These are phyloP conservation scores for Acrossocheilus fasciatus DNA, from an alignment of 2,797 vertebrate genomes.

Conservation along the genomic window DNA sequence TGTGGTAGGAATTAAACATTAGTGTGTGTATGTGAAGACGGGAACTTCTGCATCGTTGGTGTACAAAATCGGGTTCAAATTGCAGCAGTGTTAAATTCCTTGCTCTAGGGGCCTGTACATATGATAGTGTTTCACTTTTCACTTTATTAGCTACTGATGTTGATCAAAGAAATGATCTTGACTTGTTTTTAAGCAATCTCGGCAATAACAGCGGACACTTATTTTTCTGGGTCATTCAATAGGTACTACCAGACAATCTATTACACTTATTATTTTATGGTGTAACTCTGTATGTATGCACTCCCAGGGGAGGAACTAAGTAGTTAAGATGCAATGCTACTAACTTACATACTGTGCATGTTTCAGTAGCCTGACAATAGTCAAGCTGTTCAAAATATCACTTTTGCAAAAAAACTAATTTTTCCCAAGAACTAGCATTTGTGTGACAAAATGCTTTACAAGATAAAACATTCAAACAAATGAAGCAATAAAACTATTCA, in stretches of 20 bases:
- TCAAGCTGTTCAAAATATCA: neutral
- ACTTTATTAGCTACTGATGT: slow-evolving; percentile 59
- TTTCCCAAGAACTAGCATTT: neutral
- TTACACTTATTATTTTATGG: neutral
- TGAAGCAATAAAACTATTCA: no score
- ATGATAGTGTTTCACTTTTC: slow-evolving; percentile 47
- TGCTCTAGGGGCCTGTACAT: slow-evolving; percentile 44
- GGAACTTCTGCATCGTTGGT: slow-evolving; percentile 38
- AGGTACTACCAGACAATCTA: neutral
- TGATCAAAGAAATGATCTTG: slow-evolving; percentile 48
- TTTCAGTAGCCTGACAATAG: neutral
- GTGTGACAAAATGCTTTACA: neutral
- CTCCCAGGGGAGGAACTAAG: neutral
- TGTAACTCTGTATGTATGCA: neutral
- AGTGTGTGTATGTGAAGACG: slow-evolving; percentile 10
- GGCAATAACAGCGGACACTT: slow-evolving; percentile 22
- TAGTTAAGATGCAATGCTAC: neutral
- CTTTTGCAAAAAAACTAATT: neutral
- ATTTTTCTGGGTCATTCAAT: slow-evolving; percentile 1
- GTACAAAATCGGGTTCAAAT: slow-evolving; percentile 47
- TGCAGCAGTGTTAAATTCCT: slow-evolving; percentile 55
- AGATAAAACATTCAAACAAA: no score
- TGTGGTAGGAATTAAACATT: slow-evolving; percentile 53
- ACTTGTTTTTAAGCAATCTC: slow-evolving; percentile 42
- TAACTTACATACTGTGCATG: neutral